Percentiles rank a stretch among this genome's conserved stretches.
Conservation (phyloP, 2,888 invertebrate species). For the Cosmopolites sordidus region DNA sequence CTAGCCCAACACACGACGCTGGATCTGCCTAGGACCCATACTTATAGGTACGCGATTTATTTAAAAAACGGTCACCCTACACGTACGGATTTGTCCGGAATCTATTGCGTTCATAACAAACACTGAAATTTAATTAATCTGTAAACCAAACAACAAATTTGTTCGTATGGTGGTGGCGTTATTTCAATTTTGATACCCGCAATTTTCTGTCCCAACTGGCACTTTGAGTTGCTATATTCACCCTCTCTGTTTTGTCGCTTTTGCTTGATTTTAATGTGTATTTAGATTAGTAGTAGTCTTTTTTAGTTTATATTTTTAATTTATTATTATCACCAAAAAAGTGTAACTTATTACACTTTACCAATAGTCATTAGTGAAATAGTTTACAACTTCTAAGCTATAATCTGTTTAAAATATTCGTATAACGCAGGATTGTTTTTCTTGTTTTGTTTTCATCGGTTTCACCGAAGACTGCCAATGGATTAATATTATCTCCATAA, state of each 20-base stretch:
- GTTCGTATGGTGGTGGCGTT: background rate
- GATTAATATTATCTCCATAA: no score
- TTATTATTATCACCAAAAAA: no score
- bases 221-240: slow-evolving; percentile 14
- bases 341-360: no score
- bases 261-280: background rate
- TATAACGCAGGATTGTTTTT: no score
- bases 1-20: background rate
- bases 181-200: slow-evolving; percentile 17
- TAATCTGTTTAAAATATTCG: no score
- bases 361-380: no score
- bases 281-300: background rate
- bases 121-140: background rate
- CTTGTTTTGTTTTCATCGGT: no score
- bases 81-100: background rate
- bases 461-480: no score
- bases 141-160: background rate
- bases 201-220: slow-evolving; percentile 29
- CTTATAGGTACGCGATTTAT: slow-evolving; percentile 22
- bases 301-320: no score
- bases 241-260: slow-evolving; percentile 1
- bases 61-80: background rate
- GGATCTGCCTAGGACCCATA: slow-evolving; percentile 10
- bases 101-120: background rate
- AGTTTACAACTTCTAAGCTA: no score